Evolutionary conservation across 2,888 invertebrate species (phyloP).

Genomic region (Syrphus vitripennis): DNA sequence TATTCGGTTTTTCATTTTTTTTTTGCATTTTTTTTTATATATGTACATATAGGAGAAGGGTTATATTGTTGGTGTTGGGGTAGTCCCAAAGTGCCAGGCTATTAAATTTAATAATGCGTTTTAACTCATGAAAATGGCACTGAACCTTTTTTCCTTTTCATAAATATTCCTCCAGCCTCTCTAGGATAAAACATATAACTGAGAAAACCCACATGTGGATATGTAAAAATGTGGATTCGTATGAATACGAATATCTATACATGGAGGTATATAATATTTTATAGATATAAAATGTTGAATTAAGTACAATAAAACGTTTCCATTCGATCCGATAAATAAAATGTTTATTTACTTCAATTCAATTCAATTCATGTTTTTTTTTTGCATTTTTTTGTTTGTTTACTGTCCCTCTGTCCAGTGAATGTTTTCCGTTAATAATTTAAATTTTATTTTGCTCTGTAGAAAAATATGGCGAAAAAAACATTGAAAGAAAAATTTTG

Average conservation of each 20-base stretch:
- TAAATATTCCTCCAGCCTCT: neutral
- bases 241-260: neutral
- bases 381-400: neutral
- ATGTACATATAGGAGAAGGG: neutral
- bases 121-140: constrained; percentile 27
- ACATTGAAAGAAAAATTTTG: neutral
- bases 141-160: constrained; percentile 8
- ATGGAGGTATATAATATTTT: neutral
- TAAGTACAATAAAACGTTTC: constrained; percentile 21
- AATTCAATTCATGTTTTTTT: neutral
- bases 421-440: neutral
- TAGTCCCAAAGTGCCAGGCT: constrained; percentile 13
- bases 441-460: neutral
- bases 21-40: neutral
- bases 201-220: neutral
- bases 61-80: neutral
- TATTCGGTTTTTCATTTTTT: neutral
- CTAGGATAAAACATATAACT: neutral
- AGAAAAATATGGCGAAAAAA: neutral
- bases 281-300: neutral
- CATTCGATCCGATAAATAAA: constrained; percentile 15
- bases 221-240: neutral
- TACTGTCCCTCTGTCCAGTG: neutral
- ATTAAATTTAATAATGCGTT: constrained; percentile 26
- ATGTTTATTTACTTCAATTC: constrained; percentile 18